Base-by-base conservation (phyloP, 2,888 invertebrate species). In the Diloba caeruleocephala region DNA sequence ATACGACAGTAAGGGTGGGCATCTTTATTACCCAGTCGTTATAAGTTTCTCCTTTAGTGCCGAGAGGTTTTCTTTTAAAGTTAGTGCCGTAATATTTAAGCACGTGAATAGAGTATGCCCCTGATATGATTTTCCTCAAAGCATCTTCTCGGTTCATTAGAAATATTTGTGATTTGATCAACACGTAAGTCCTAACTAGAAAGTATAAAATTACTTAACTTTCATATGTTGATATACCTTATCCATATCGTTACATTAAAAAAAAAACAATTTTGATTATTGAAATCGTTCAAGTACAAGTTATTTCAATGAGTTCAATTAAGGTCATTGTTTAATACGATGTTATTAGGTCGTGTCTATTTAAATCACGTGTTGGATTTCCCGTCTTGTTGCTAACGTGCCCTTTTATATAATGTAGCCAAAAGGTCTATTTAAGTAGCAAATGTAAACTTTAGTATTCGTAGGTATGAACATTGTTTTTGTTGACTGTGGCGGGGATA, bases 1-100 rank as follows among this genome's bases (percentile, higher is more conserved):
- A 10, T 42, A 45, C 31, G 4, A 29, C 5, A 19, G 44, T 43
- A 43, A 14, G 31, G 46, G 38, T 44, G 29, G 52, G 25, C 39
- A 73, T 70, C 58, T 76, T 77, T 79, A 79, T 74, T 59, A 64
- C 63, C 21, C 6, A 46, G 43, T 61, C 57, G 54, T 68, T 73
- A 66, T 68, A 76, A 76, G 74, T 78, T 71, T 64, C 64, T 54
- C 51, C 49, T 67, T 63, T 71, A 71, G 61, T 59, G 57, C 54
- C 13, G 45, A 61, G 43, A 55, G 59, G 50, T 57, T 71, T 69
- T 64, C 62, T 70, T 72, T 70, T 68, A 57, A n/a, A 75, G 75
- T 71, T 71, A 67, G 52, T 54, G 42, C 31, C 25, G 44, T 54
- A 57, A 68, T 76, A 64, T 70, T 65, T 63, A 55, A 67, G 61